Percentiles rank a stretch among this genome's conserved stretches.
These are phyloP conservation scores for Epizoanthus scotinus DNA, from an alignment of 92 coral and sea anemone species.

Conservation along the genomic window DNA sequence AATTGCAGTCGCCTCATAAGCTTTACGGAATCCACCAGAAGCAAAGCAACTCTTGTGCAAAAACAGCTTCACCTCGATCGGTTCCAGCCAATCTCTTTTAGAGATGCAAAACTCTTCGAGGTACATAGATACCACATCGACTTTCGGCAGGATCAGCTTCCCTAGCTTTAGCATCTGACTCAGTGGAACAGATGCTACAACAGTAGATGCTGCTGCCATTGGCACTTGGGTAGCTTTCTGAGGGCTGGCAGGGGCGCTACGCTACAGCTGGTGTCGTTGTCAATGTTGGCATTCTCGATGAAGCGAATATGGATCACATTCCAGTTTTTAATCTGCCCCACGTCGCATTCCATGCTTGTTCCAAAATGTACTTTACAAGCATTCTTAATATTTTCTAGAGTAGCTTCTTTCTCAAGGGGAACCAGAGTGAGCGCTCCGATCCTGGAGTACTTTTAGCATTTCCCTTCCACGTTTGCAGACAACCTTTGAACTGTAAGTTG, in stretches of 20 bases:
- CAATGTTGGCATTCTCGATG: background rate
- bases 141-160: constrained; percentile 53
- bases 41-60: constrained; percentile 44
- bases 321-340: constrained; percentile 54
- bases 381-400: constrained; percentile 43
- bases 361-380: constrained; percentile 37
- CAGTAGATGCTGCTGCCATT: constrained; percentile 6
- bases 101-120: constrained; percentile 55
- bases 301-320: constrained; percentile 54
- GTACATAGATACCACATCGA: constrained; percentile 48
- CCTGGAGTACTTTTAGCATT: constrained; percentile 58
- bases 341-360: constrained; percentile 47
- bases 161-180: constrained; percentile 61
- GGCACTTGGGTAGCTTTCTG: no score
- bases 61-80: constrained; percentile 40
- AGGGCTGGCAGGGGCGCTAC: no score
- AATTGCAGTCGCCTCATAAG: constrained; percentile 32
- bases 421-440: constrained; percentile 51
- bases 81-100: constrained; percentile 50
- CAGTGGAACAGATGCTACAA: constrained; percentile 59
- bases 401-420: constrained; percentile 40
- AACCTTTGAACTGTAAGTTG: constrained; percentile 62
- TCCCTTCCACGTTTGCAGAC: constrained; percentile 64
- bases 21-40: constrained; percentile 35
- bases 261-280: no score